Base-by-base conservation (phyloP, 2,797 vertebrate species). In the Sardinella longiceps region DNA sequence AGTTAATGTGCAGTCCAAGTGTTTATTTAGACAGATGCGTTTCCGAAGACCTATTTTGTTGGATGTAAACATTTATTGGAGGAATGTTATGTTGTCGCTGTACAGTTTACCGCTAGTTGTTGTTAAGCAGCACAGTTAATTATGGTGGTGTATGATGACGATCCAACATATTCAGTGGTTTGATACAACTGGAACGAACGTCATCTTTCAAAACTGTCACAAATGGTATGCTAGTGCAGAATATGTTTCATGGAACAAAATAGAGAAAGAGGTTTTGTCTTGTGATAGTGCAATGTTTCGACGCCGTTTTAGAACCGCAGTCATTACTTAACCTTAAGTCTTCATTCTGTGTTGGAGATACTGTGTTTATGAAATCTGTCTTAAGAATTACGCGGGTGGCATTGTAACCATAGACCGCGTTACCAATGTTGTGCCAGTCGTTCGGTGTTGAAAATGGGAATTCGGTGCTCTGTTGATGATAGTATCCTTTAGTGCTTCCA, bases 11-110 rank as follows among this genome's bases (percentile, higher is more conserved):
- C 30, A 37, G 30, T 74, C 30, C 4, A 15, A 37, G 30, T 43
- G 70, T 77, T 70, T 77, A 43, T 77, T 39, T 56, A n/a, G 11
- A 4, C 51, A 39, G 18, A 53, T 23, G 51, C 37, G 10, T 37
- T 58, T 82, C 11, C 33, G 51, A n/a, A 53, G 7, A 43, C 81
- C 23, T 58, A 85, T 37, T 25, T 37, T 80, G 91, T 89, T 86
- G 89, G 89, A 86, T 87, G 85, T 80, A 83, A 85, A 25, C 6
- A 4, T 51, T 37, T 43, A 30, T n/a, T n/a, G 20, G 11, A 43
- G 28, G 28, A 28, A 11, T 43, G 37, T 43, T 18, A 77, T 15
- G 1, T 23, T 20, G 7, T 20, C 20, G 20, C 18, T 7, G 15
- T n/a, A 23, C 23, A 12, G 11, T 60, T 60, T 11, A 25, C 12